These are phyloP conservation scores for Dolichopus griseipennis DNA, from an alignment of 2,888 invertebrate genomes.

Conservation along the genomic window DNA sequence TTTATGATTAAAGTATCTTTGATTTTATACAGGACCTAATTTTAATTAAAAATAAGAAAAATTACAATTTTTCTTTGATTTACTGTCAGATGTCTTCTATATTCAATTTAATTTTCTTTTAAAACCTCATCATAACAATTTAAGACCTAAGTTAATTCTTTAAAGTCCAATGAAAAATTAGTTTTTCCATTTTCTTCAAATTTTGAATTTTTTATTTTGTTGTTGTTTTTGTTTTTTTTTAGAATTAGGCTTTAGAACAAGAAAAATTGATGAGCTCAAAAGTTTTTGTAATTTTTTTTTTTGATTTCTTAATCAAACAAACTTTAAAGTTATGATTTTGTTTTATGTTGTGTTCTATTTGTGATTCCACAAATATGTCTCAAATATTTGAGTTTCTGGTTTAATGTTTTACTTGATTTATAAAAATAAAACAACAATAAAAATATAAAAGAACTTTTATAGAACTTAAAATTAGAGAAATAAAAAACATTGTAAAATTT, in stretches of 20 bases:
- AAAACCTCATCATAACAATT: too few relatives aligned
- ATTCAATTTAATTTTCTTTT: too few relatives aligned
- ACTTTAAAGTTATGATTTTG: background rate
- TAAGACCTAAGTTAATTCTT: too few relatives aligned
- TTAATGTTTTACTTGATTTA: background rate
- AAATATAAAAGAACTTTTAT: background rate
- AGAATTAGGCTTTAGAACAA: background rate
- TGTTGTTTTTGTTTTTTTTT: background rate
- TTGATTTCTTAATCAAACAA: constrained; percentile 1
- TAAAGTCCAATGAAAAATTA: too few relatives aligned
- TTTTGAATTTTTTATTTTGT: background rate
- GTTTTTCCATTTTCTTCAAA: background rate
- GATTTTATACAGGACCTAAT: too few relatives aligned
- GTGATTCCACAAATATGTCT: background rate
- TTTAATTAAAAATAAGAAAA: too few relatives aligned
- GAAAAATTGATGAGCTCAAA: constrained; percentile 1
- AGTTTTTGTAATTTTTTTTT: too few relatives aligned
- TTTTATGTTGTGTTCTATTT: background rate
- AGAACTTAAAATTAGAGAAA: background rate
- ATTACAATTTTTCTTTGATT: too few relatives aligned
- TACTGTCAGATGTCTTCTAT: too few relatives aligned
- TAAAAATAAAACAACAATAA: background rate
- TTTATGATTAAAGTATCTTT: too few relatives aligned
- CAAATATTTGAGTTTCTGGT: constrained; percentile 6
- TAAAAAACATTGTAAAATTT: background rate